A percentile compares a stretch with the other conserved stretches of the same genome.
These are phyloP conservation scores for Bombus affinis DNA, from an alignment of 1,140 invertebrate genomes.

Conservation along the genomic window DNA sequence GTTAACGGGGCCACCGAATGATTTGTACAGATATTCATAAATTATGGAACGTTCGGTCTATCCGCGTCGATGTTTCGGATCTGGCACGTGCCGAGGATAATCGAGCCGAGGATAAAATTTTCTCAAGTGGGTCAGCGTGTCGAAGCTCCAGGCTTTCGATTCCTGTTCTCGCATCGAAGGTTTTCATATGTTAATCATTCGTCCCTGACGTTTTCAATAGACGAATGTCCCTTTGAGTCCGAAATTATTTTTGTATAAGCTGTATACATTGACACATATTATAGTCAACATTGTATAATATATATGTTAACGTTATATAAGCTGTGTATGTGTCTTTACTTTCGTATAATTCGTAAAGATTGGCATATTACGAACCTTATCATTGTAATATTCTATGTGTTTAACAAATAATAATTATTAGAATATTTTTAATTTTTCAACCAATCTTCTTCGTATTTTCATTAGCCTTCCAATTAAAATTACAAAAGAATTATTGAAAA, in stretches of 20 bases:
- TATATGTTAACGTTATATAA: too few relatives aligned
- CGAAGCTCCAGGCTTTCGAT: not conserved
- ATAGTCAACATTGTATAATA: not conserved
- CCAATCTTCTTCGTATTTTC: too few relatives aligned
- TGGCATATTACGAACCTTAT: too few relatives aligned
- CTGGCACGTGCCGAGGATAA: conserved; percentile 44
- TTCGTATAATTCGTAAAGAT: too few relatives aligned
- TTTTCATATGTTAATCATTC: not conserved
- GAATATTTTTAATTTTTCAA: too few relatives aligned
- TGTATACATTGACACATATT: not conserved
- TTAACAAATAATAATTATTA: too few relatives aligned
- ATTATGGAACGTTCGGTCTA: conserved; percentile 39
- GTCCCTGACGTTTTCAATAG: not conserved
- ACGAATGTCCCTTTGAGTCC: not conserved
- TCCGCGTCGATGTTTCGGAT: conserved; percentile 30
- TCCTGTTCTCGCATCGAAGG: not conserved
- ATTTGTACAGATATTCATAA: not conserved
- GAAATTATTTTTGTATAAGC: not conserved
- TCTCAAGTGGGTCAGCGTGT: conserved; percentile 32
- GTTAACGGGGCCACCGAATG: conserved; percentile 4
- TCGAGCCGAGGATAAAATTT: conserved; percentile 37
- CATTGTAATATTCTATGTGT: too few relatives aligned
- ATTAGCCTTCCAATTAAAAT: too few relatives aligned
- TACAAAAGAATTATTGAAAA: too few relatives aligned
- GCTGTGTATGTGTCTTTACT: too few relatives aligned